phyloP scores from a whole-genome alignment of 2,888 invertebrate species.

The Erpobdella octoculata region DNA sequence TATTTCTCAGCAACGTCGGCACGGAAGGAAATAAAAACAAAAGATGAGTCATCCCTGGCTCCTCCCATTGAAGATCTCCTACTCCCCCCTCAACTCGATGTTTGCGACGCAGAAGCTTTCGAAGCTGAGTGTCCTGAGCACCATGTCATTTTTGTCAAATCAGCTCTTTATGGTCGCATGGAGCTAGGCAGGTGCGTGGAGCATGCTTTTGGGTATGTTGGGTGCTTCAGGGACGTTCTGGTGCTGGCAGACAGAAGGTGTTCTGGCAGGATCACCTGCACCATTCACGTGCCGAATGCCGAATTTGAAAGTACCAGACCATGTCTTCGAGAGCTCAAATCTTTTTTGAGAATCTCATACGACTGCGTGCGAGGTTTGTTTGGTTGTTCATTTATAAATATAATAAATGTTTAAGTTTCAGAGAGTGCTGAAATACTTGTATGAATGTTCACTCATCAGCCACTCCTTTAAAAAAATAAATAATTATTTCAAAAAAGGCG shows the following conservation, averaged over 20 bases:
- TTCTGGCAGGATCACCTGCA: constrained; percentile 21
- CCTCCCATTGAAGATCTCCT: not conserved
- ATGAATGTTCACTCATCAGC: no score
- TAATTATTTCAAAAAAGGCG: no score
- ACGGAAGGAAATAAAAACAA: no score
- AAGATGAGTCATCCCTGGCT: no score
- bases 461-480: no score
- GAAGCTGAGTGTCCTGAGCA: constrained; percentile 29
- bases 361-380: constrained; percentile 27
- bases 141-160: constrained; percentile 29
- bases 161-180: constrained; percentile 32
- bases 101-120: constrained; percentile 32
- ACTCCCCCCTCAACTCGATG: constrained; percentile 6
- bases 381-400: not conserved
- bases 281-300: constrained; percentile 31
- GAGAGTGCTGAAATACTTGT: no score
- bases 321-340: constrained; percentile 30
- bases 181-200: constrained; percentile 28
- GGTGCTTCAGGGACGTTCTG: constrained; percentile 29
- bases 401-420: not conserved
- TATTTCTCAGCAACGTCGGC: no score
- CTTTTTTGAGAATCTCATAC: constrained; percentile 27
- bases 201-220: constrained; percentile 26
- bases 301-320: constrained; percentile 30
- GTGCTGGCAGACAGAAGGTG: constrained; percentile 28